Base-by-base conservation (phyloP, 2,113 vertebrate species). In the Australoheros scitulus region DNA sequence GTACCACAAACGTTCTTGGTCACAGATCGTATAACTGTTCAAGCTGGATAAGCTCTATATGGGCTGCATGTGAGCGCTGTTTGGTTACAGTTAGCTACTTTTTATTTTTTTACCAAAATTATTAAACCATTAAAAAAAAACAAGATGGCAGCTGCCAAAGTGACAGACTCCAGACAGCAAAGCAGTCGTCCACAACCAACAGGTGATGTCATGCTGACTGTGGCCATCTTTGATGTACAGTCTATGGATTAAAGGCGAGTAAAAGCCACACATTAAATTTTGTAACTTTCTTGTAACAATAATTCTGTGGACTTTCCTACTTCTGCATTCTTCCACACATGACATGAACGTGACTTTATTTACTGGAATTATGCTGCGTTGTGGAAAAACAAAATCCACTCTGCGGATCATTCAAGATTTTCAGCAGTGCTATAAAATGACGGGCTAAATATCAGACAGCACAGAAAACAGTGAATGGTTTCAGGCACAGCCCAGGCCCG, bases 351-450 rank as follows among this genome's bases (percentile, higher is more conserved):
- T 29, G 34, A 43, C 6, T 36, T 38, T 24, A 43, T 65, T 65
- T 65, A 24, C n/a, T 65, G 38, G 20, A 18, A 8, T 47, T 32
- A 52, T 32, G 43, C 24, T 52, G 47, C 3, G 24, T 52, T n/a
- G 65, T 70, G 41, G 41, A 29, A 29, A 29, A 29, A 29, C 3
- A 50, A 70, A 18, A 70, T 29, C 65, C 41, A 41, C 22, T 57
- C 22, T 57, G 56, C 6, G 11, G 6, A 1, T 50, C 47, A 14
- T 59, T 56, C 26, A 29, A 50, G 2, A 11, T 75, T 58, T 58
- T 24, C 56, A 77, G 61, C 50, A 47, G 36, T 72, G 61, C 70
- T 76, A 59, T 79, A 63, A 61, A 68, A 61, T n/a, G 32, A 64
- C 68, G 29, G 32, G 57, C 55, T 72, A 32, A 55, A 32, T 52